phyloP scores from a whole-genome alignment of 2,113 vertebrate species.

The Eptatretus burgeri region DNA sequence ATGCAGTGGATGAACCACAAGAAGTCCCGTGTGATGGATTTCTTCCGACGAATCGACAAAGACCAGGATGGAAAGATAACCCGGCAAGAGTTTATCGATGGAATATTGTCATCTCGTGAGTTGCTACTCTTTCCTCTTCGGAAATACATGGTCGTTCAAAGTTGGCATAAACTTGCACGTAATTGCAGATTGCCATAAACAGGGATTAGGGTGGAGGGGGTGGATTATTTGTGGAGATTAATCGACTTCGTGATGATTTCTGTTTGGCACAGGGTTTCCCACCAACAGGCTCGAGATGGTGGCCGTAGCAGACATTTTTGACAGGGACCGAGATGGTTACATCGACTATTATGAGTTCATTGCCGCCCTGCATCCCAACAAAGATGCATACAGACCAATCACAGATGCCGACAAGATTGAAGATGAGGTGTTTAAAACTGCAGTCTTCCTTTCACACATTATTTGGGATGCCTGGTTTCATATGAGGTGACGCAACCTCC shows the following conservation, averaged over 20 bases:
- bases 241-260: too few species aligned
- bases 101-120: constrained; percentile 3
- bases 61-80: constrained; percentile 3
- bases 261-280: background rate
- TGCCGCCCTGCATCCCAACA: constrained; percentile 2
- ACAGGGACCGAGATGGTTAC: constrained; percentile 6
- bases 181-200: too few species aligned
- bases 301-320: background rate
- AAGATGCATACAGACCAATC: constrained; percentile 6
- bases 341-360: constrained; percentile 6
- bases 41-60: background rate
- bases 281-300: background rate
- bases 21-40: constrained; percentile 6
- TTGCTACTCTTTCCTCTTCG: too few species aligned
- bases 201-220: too few species aligned
- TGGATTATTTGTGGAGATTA: too few species aligned
- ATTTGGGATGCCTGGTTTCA: too few species aligned
- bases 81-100: constrained; percentile 5
- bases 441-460: too few species aligned
- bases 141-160: too few species aligned
- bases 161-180: too few species aligned
- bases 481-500: too few species aligned
- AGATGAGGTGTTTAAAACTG: background rate
- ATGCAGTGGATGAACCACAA: constrained; percentile 7
- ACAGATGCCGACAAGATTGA: constrained; percentile 5